phyloP scores from a whole-genome alignment of 2,888 invertebrate species.

The Luffia ferchaultella region DNA sequence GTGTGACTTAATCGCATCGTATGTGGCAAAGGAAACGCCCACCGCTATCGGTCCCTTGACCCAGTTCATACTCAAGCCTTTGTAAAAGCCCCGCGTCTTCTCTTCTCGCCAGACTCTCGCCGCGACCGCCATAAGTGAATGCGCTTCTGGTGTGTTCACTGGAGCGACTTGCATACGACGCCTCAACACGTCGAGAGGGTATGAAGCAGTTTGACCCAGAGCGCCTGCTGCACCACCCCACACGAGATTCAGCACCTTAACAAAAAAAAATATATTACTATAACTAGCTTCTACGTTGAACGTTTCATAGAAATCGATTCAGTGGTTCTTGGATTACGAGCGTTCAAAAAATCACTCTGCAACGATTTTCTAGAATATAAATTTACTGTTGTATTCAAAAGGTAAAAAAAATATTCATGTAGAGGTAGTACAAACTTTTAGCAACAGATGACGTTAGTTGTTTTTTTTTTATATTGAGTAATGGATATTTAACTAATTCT shows the following conservation, averaged over 20 bases:
- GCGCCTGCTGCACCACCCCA: constrained; percentile 94
- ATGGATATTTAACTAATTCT: too few relatives aligned
- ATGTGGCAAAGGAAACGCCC: constrained; percentile 96
- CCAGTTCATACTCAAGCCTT: constrained; percentile 99
- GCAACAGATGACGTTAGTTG: too few relatives aligned
- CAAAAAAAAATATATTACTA: too few relatives aligned
- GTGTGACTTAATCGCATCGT: constrained; percentile 78
- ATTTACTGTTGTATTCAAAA: too few relatives aligned
- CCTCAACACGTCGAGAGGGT: constrained; percentile 93
- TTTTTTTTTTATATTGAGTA: too few relatives aligned
- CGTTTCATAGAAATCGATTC: too few relatives aligned
- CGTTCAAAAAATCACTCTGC: too few relatives aligned
- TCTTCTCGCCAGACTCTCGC: constrained; percentile 67
- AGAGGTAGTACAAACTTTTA: too few relatives aligned
- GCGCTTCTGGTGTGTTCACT: background rate
- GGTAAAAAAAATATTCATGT: too few relatives aligned
- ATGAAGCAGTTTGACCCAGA: constrained; percentile 93
- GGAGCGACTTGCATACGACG: constrained; percentile 22
- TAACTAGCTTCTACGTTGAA: too few relatives aligned
- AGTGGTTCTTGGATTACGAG: too few relatives aligned
- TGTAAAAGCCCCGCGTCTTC: constrained; percentile 92
- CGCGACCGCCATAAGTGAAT: background rate
- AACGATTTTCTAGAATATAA: too few relatives aligned
- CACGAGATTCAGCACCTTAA: constrained; percentile 72
- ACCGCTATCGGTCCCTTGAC: constrained; percentile 91